Base-by-base conservation (phyloP, 2,113 vertebrate species). In the Coptodon rendalli region DNA sequence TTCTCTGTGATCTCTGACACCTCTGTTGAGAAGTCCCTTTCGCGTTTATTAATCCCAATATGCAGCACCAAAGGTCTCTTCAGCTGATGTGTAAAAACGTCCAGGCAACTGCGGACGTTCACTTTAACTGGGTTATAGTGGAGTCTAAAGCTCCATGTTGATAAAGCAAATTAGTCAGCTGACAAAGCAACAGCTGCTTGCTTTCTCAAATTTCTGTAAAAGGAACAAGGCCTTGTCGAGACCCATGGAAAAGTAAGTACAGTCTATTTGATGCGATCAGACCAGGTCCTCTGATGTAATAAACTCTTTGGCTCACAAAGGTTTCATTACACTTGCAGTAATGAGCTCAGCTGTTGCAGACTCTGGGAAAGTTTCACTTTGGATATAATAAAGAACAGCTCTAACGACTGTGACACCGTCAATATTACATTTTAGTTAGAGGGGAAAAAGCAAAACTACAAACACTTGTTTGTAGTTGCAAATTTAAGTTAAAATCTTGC, bases 151-250 rank as follows among this genome's bases (percentile, higher is more conserved):
- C 22, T 45, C 22, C 22, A 17, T 17, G 14, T 27, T 27, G 14
- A 45, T 45, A 45, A 11, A 36, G 17, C 22, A 45, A 73, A 73
- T 73, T 17, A 48, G 40, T 48, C 40, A 76, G 68, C 68, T 73
- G 22, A 45, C 22, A 73, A 73, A 73, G 68, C 40, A 73, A 48
- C 68, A 76, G 40, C 68, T 76, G 22, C 68, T 48, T 17, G 22
- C 68, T 9, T 9, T 48, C 24, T 48, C 40, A 76, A 7, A 29
- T 48, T 45, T 73, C 68, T 45, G 22, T 17, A 2, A 27, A 27
- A 73, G 14, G 68, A 73, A 27, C 68, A 45, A 17, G 22, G 14
- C 40, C 22, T 73, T 10, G 6, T 17, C 5, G 14, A 66, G 61
- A 36, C 31, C 17, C 4, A 0, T 66, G 31, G 17, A 36, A n/a